Base-by-base conservation (phyloP, 2,113 vertebrate genomes). In the Gymnarchus niloticus region DNA sequence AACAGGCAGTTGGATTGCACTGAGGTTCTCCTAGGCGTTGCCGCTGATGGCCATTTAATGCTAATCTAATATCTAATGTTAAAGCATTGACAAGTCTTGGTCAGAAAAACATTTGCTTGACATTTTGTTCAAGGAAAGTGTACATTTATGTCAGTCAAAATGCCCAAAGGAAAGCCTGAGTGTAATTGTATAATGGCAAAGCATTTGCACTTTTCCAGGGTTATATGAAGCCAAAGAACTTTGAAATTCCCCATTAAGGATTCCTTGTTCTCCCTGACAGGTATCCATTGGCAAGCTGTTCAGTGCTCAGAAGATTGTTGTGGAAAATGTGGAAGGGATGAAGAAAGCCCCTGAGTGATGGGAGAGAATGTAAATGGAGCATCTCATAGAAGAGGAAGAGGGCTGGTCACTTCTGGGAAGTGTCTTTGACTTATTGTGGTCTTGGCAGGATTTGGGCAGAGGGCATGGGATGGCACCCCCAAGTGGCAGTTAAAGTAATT, bases 201-300 rank as follows among this genome's bases (percentile, higher is more conserved):
- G 41, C 37, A 28, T 28, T 69, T 69, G 28, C 12, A 69, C 4
- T 6, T 37, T 69, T 69, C 28, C 61, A 69, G 28, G 61, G 6
- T 69, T 69, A 37, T 37, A 14, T 69, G 37, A 52, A 52, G 28
- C 17, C 28, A 17, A 73, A 69, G 65, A 17, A 81, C 49, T 9
- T n/a, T 81, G 23, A 25, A 6, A 9, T 49, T 25, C 49, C 25
- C 6, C 77, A 48, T 49, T 51, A 25, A 51, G 44, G 9, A 49
- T 28, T 25, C 77, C 7, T 49, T 76, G 21, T 88, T 54, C 91
- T 92, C 90, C 19, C 73, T 92, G 91, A 85, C 90, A 96, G 95
- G 95, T 95, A 21, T 88, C 91, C 61, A 92, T 96, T 82, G 91
- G 92, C 81, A 93, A 96, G 1, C 25, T 96, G 23, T 96, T 96